Base-by-base conservation (phyloP, 2,888 invertebrate genomes). In the Agriopis aurantiaria region DNA sequence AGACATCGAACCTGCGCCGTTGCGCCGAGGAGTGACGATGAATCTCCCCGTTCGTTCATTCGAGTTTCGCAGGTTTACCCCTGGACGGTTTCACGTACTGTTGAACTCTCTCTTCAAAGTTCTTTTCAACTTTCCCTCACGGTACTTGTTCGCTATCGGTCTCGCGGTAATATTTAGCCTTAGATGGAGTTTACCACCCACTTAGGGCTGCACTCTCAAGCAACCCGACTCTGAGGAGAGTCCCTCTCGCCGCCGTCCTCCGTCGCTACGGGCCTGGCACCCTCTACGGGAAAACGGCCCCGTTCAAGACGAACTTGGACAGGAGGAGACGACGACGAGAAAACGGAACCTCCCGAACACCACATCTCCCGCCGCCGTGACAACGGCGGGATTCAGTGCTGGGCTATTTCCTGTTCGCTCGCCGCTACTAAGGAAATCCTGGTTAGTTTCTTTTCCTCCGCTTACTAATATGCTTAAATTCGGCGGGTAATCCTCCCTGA, bases 91-190 rank as follows among this genome's bases (percentile, higher is more conserved):
- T 86, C 92, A 94, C 92, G 90, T 89, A 88, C 91, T 92, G 82
- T 91, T 92, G 86, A 90, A 92, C 91, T 92, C 91, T 91, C 88
- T 96, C 94, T 96, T 95, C 95, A 95, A 95, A 96, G 95, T 96
- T 93, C 95, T 96, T 95, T 95, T 95, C 95, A 96, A 91, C 96
- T 96, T 96, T 96, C 95, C 95, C 95, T 96, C 95, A 95, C 95
- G 95, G 95, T 95, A 95, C 95, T 95, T 95, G 91, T 92, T 93
- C 91, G 94, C 95, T 96, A 96, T 96, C 95, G 95, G 95, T 95
- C 95, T 95, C 95, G 91, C 91, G 93, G 90, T 89, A 79, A 91
- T 95, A 96, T 96, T 96, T 95, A 92, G 92, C 89, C 88, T 92
- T 92, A 91, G 91, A 91, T 90, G 91, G 90, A 92, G 88, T 95